A percentile compares a stretch with the other conserved stretches of the same genome.
phyloP scores from a whole-genome alignment of 2,888 invertebrate species.

The Oithona nana region DNA sequence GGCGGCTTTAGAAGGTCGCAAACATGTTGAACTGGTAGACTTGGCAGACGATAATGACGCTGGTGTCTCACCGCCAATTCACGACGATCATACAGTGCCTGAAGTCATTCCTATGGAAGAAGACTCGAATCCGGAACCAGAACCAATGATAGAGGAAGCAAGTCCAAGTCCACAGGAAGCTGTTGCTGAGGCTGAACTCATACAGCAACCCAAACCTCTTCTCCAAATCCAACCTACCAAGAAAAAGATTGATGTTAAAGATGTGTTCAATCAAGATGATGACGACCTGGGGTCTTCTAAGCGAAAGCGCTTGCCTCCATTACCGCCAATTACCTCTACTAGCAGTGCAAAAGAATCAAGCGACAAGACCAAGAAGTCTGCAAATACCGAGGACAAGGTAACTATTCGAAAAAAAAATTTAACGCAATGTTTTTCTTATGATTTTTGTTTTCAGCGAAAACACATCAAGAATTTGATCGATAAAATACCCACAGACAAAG shows the following conservation, averaged over 20 bases:
- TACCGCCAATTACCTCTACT: not conserved
- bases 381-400: not conserved
- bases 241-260: conserved; percentile 58
- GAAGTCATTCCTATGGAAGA: not conserved
- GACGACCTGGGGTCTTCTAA: conserved; percentile 26
- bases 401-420: not conserved
- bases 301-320: conserved; percentile 18
- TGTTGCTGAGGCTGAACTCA: not conserved
- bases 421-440: not conserved
- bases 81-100: not conserved
- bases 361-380: conserved; percentile 33
- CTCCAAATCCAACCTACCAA: conserved; percentile 24
- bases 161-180: conserved; percentile 24
- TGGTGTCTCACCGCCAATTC: not conserved
- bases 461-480: conserved; percentile 93
- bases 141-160: conserved; percentile 17
- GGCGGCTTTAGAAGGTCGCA: conserved; percentile 28
- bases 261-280: conserved; percentile 69
- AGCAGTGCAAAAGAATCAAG: conserved; percentile 31
- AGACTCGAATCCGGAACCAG: not conserved
- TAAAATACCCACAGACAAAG: conserved; percentile 93
- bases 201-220: not conserved
- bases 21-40: not conserved
- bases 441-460: conserved; percentile 74
- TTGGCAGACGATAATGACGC: not conserved